Evolutionary conservation across 2,113 vertebrate species (phyloP).

Genomic region (Petromus typicus): DNA sequence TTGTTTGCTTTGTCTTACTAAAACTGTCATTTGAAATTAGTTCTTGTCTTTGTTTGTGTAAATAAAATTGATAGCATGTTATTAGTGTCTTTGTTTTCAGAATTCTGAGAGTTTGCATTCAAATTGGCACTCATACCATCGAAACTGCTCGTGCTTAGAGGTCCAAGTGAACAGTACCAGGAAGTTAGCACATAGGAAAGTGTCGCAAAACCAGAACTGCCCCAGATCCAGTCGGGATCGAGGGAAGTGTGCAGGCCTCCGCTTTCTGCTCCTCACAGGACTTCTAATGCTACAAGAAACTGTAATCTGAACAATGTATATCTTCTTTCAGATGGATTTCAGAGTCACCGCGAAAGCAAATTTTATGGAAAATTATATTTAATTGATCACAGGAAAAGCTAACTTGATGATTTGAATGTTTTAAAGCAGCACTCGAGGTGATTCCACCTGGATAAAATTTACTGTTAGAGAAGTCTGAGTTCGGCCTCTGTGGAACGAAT

Average conservation of each 20-base stretch:
- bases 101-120: conserved; percentile 57
- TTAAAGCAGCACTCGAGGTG: conserved; percentile 22
- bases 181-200: conserved; percentile 63
- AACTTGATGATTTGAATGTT: background rate
- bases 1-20: conserved; percentile 55
- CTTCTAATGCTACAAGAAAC: conserved; percentile 6
- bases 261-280: background rate
- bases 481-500: background rate
- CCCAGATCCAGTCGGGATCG: conserved; percentile 44
- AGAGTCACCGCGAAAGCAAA: background rate
- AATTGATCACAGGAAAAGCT: background rate
- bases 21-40: conserved; percentile 72
- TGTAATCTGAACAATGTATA: conserved; percentile 2
- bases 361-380: conserved; percentile 49
- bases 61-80: conserved; percentile 71
- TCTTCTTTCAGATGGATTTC: background rate
- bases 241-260: conserved; percentile 13
- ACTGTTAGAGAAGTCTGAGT: background rate
- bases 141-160: conserved; percentile 38
- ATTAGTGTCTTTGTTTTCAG: conserved; percentile 69
- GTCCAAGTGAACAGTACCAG: conserved; percentile 42
- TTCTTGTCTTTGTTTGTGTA: conserved; percentile 78
- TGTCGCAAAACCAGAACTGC: conserved; percentile 56
- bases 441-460: conserved; percentile 10
- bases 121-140: conserved; percentile 63